Base-by-base conservation (phyloP, 2,797 vertebrate genomes). In the Huso huso region DNA sequence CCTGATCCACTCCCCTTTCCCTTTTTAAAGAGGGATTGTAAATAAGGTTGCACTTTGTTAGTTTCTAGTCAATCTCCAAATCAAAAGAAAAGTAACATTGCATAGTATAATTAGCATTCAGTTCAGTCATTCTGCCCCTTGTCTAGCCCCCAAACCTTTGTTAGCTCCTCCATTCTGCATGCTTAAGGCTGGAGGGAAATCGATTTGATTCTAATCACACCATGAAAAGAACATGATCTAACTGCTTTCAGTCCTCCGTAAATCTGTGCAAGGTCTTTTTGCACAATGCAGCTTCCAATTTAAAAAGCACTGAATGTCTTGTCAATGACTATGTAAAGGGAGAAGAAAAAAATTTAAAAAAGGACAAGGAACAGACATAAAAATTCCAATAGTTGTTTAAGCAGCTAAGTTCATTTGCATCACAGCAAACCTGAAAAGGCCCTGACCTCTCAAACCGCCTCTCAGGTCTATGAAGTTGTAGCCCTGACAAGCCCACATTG, bases 181-280 rank as follows among this genome's bases (percentile, higher is more conserved):
- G 90, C 90, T 89, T 79, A 90, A 88, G 90, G 93, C 90, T 91
- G 92, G 86, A 91, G 92, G 89, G 92, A 95, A 94, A 95, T 97
- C 93, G 95, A 96, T 98, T 97, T 96, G 95, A 98, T 96, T 98
- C 95, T 98, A 98, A 99, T 98, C 94, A 91, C 94, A 98, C 94
- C 95, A 98, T 98, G 95, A 99, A 99, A 99, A 98, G 96, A 98
- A 99, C 96, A 99, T 98, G 95, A 99, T 98, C 95, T 99, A 98
- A 99, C 95, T 96, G 93, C 94, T 96, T 98, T 96, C 92, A 95
- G 93, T 86, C 88, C 91, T 87, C 91, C 92, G 93, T 96, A 95
- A 95, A 96, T 98, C 95, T 95, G 94, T 93, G 91, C 92, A 91
- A 90, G 89, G 91, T 93, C 88, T 88, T 89, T 88, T 62, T 89